Conservation (phyloP, 2,888 invertebrate species). For the Candidula unifasciata region DNA sequence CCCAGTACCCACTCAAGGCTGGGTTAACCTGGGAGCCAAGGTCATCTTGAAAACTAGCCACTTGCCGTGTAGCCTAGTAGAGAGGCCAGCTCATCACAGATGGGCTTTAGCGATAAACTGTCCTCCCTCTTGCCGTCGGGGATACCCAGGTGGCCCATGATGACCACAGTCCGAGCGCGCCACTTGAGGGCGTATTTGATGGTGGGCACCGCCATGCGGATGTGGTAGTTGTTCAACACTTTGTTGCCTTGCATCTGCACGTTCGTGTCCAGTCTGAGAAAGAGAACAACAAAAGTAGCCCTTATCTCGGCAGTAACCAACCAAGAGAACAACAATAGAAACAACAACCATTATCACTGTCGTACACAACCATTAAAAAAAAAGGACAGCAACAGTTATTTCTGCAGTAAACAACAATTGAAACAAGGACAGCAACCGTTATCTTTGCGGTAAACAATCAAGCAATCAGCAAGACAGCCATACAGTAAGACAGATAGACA, state of each 20-base stretch:
- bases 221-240: slow-evolving; percentile 39
- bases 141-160: slow-evolving; percentile 24
- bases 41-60: too few species aligned
- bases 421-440: too few species aligned
- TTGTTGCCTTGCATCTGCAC: slow-evolving; percentile 2
- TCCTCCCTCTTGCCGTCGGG: slow-evolving; percentile 6
- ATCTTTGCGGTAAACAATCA: too few species aligned
- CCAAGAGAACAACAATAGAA: neutral
- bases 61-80: slow-evolving; percentile 38
- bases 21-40: too few species aligned
- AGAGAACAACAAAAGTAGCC: neutral
- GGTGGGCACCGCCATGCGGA: slow-evolving; percentile 45
- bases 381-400: too few species aligned
- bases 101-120: slow-evolving; percentile 3
- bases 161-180: slow-evolving; percentile 31
- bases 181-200: slow-evolving; percentile 46
- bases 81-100: slow-evolving; percentile 44
- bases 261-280: slow-evolving; percentile 32
- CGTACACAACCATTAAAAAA: too few species aligned
- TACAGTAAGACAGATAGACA: too few species aligned
- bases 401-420: too few species aligned
- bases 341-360: too few species aligned
- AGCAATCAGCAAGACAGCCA: too few species aligned
- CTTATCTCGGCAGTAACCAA: neutral
- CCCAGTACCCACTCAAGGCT: too few species aligned